These are phyloP conservation scores for Kuschelorhynchus macadamiae DNA, from an alignment of 2,888 invertebrate genomes.

Conservation along the genomic window DNA sequence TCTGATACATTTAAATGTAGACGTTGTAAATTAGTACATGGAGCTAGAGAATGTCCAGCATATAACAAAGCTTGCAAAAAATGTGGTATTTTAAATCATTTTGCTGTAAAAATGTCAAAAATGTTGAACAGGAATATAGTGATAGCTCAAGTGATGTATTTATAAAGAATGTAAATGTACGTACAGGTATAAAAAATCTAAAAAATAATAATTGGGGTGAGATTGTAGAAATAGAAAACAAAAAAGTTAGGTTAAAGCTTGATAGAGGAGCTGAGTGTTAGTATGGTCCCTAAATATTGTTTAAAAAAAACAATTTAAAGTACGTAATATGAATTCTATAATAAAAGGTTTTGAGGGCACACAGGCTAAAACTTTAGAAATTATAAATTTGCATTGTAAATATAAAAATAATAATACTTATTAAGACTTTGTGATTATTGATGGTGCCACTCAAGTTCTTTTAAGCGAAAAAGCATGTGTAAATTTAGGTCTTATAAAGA, in stretches of 20 bases:
- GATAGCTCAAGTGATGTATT: background rate
- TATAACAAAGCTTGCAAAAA: conserved; percentile 18
- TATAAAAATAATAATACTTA: background rate
- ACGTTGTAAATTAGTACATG: conserved; percentile 12
- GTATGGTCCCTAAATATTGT: background rate
- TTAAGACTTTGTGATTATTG: background rate
- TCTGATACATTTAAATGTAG: conserved; percentile 20
- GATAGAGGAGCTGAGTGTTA: conserved; percentile 3
- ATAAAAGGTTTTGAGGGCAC: background rate
- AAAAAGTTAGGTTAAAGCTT: conserved; percentile 1
- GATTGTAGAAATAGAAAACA: background rate
- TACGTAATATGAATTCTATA: too few species aligned
- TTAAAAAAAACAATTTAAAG: background rate
- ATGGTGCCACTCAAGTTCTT: background rate
- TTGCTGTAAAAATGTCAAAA: conserved; percentile 2
- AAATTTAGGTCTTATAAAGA: background rate
- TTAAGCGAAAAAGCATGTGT: conserved; percentile 6
- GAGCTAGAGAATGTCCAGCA: conserved; percentile 9
- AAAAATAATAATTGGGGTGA: background rate
- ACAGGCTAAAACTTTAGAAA: background rate
- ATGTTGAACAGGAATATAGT: conserved; percentile 1
- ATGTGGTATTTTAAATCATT: background rate
- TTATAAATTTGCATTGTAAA: conserved; percentile 8
- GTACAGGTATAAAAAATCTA: too few species aligned
- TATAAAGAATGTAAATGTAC: too few species aligned